Percentiles rank a stretch among this genome's conserved stretches.
These are phyloP conservation scores for Charanyca ferruginea DNA, from an alignment of 2,888 invertebrate species.

Conservation along the genomic window DNA sequence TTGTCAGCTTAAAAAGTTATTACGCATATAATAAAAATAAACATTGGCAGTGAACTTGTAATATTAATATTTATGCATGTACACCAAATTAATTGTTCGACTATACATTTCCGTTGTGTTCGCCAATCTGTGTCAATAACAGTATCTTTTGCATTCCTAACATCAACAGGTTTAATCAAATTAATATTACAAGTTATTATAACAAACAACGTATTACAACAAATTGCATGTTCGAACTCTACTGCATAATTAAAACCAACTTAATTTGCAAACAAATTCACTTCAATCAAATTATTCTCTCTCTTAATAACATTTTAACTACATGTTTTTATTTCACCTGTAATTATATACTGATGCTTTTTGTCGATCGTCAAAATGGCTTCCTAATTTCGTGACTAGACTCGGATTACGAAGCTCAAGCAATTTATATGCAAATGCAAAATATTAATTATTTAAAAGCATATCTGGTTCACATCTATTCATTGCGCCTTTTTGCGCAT, in stretches of 20 bases:
- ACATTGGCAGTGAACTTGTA: no score
- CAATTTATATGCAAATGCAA: conserved; percentile 65
- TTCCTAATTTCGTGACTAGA: conserved; percentile 64
- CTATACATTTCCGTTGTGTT: no score
- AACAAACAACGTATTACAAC: conserved; percentile 31
- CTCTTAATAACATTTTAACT: conserved; percentile 54
- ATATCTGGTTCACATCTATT: conserved; percentile 55
- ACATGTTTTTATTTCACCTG: conserved; percentile 53
- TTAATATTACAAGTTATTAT: conserved; percentile 32
- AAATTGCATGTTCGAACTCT: conserved; percentile 38
- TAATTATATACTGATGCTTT: conserved; percentile 54
- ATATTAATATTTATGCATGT: no score
- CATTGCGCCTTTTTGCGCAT: conserved; percentile 28
- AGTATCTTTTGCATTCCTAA: no score
- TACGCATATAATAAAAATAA: no score
- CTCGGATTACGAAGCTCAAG: conserved; percentile 40
- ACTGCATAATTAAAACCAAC: conserved; percentile 41
- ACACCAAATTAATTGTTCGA: no score
- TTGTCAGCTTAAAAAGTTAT: no score
- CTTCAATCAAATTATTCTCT: conserved; percentile 46
- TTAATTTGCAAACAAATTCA: conserved; percentile 25
- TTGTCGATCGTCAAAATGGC: conserved; percentile 51
- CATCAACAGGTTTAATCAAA: conserved; percentile 17
- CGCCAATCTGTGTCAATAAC: no score
- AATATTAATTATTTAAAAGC: conserved; percentile 59